Evolutionary conservation across 2,888 invertebrate species (phyloP).

Genomic region (Punctoribates punctum): DNA sequence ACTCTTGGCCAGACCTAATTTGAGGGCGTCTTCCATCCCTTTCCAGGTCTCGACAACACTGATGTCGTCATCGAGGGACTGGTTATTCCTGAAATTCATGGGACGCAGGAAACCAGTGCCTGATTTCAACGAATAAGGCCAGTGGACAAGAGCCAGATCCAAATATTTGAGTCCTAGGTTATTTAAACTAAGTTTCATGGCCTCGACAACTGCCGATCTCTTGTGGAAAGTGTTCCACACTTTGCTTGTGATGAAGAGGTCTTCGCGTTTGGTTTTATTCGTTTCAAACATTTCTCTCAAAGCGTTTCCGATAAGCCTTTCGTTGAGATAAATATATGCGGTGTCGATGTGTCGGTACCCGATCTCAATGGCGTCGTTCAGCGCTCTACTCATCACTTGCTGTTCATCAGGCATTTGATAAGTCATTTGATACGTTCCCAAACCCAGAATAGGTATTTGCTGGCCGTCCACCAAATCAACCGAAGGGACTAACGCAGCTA

Average conservation of each 20-base stretch:
- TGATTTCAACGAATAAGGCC: conserved; percentile 51
- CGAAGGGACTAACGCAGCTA: neutral
- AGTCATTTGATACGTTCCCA: neutral
- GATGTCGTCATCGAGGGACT: neutral
- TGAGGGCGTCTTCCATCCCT: conserved; percentile 30
- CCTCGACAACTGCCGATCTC: conserved; percentile 6
- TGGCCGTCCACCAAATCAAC: neutral
- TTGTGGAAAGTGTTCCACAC: conserved; percentile 38
- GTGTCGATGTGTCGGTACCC: conserved; percentile 11
- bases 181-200: conserved; percentile 45
- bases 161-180: conserved; percentile 51
- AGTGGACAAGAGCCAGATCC: conserved; percentile 52
- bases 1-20: too few species aligned
- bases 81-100: neutral
- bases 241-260: conserved; percentile 40
- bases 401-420: neutral
- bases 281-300: neutral
- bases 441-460: neutral
- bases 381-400: too few species aligned
- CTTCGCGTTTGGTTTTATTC: conserved; percentile 24
- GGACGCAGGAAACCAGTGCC: neutral
- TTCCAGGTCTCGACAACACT: conserved; percentile 34
- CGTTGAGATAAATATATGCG: conserved; percentile 31
- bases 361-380: neutral
- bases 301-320: conserved; percentile 34